Percentiles rank a stretch among this genome's conserved stretches.
These are phyloP conservation scores for Melanerpes aurifrons DNA, from an alignment of 2,113 vertebrate species.

Conservation along the genomic window DNA sequence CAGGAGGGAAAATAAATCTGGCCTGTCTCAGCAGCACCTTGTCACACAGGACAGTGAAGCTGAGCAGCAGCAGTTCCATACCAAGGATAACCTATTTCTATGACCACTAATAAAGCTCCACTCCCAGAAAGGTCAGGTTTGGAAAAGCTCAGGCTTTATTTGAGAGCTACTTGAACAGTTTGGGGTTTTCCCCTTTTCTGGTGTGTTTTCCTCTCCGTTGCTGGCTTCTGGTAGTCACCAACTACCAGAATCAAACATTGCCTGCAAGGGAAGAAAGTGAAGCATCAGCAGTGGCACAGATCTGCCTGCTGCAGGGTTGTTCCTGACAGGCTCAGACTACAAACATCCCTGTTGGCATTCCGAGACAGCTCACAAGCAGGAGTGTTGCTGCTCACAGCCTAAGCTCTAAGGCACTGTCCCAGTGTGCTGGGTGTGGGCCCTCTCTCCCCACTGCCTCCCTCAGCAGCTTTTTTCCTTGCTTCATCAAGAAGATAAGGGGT, in stretches of 20 bases:
- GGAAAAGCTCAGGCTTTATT: neutral
- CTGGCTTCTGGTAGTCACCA: neutral
- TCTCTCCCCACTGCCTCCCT: neutral
- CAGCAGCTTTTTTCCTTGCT: neutral
- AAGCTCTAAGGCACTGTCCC: neutral
- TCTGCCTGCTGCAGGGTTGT: neutral
- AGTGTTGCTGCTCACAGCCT: neutral
- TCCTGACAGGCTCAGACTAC: neutral
- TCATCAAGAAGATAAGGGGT: neutral
- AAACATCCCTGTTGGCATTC: neutral
- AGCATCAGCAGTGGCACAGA: neutral
- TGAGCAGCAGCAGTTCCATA: neutral
- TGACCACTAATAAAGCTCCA: neutral
- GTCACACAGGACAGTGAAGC: neutral
- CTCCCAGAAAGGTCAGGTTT: neutral
- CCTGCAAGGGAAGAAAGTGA: neutral
- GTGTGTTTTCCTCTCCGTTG: neutral
- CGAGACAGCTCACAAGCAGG: neutral
- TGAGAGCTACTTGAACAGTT: neutral
- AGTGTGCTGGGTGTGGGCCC: neutral
- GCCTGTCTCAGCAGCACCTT: neutral
- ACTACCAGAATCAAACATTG: neutral
- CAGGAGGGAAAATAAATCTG: neutral
- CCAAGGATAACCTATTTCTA: neutral
- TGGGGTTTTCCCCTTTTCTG: accelerated